Base-by-base conservation (phyloP, 2,888 invertebrate genomes). In the Galeopsomyia nigrocyanea region DNA sequence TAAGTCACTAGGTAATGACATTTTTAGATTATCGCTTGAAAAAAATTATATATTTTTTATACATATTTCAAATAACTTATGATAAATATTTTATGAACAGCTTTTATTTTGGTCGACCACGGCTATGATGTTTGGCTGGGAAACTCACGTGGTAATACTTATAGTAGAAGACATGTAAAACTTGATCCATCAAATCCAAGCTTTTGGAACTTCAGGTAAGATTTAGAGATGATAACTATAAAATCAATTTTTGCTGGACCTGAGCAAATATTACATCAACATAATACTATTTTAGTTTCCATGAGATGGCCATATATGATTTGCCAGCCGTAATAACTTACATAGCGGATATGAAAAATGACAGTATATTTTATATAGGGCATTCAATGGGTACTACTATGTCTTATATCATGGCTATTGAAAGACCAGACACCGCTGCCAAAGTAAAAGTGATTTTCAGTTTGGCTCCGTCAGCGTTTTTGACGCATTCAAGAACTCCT, bases 221-320 rank as follows among this genome's bases (percentile, higher is more conserved):
- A 46, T n/a, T 39, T n/a, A n/a, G 19, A 31, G 31, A 22, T 22
- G 21, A 47, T 13, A 60, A n/a, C 21, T 17, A 26, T 39, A 1
- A 21, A 57, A 14, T 46, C 16, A 14, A 13, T 51, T 13, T 13
- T n/a, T 51, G n/a, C n/a, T n/a, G n/a, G n/a, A n/a, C n/a, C n/a
- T n/a, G n/a, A 7, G 17, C 6, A 16, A n/a, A n/a, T n/a, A n/a
- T n/a, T 14, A 53, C 9, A n/a, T n/a, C n/a, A n/a, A 14, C 53
- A 14, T 14, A 14, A 47, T 16, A 51, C 21, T n/a, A 21, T 6
- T n/a, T 89, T 81, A 95, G 95, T 79, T 98, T 94, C 89, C 94
- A 97, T 81, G 96, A 98, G 86, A 95, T 97, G 88, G 96, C 93
- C 0, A 86, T 91, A 50, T 91, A 93, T 81, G 98, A 99, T 87